Conservation (phyloP, 2,797 vertebrate genomes). For the Tangara arthus region DNA sequence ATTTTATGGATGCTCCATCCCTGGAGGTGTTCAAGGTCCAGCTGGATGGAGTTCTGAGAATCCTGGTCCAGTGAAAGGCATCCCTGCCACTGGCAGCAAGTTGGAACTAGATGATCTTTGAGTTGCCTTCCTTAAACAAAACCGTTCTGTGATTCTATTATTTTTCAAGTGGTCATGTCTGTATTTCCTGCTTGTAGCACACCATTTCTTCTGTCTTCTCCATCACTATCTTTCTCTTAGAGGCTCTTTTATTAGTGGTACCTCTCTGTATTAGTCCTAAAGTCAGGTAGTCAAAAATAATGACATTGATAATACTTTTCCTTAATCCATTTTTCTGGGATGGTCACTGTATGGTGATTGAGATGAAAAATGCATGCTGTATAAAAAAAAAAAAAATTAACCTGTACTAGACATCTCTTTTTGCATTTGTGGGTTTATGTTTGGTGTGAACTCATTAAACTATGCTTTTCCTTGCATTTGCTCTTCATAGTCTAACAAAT, state of each 20-base stretch:
- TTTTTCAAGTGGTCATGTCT: background rate
- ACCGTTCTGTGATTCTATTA: background rate
- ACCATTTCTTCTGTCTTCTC: background rate
- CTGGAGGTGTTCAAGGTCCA: background rate
- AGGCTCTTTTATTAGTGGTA: background rate
- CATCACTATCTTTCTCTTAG: background rate
- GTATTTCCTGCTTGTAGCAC: background rate
- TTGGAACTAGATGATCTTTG: background rate
- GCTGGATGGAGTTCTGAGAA: background rate
- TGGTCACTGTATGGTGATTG: background rate
- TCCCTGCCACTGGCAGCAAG: background rate
- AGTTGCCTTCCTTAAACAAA: background rate
- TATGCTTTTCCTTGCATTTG: background rate
- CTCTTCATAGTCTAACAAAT: background rate
- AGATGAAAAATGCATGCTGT: background rate
- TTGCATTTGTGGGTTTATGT: background rate
- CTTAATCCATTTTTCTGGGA: background rate
- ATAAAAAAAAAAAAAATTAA: background rate
- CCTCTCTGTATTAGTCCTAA: background rate
- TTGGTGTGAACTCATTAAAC: background rate
- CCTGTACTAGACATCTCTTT: background rate
- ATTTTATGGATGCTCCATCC: background rate
- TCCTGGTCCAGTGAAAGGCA: fast-evolving
- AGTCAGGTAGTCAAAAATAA: background rate
- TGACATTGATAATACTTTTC: background rate